phyloP scores from a whole-genome alignment of 2,113 vertebrate species.

The Mormyrus iriodes region DNA sequence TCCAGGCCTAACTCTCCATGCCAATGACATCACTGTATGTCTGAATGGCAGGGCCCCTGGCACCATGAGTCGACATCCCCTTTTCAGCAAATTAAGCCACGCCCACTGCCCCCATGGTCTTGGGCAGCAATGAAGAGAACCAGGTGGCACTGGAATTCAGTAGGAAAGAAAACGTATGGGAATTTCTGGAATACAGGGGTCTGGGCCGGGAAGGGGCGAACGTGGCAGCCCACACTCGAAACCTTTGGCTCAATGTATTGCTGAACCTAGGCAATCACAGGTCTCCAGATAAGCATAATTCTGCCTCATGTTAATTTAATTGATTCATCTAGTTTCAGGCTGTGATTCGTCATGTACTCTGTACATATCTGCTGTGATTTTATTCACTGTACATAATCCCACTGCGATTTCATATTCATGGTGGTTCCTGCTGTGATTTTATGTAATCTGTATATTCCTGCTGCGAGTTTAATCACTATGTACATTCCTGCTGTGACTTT shows the following conservation, averaged over 20 bases:
- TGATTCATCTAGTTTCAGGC: not conserved
- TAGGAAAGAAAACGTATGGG: not conserved
- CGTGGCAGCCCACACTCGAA: not conserved
- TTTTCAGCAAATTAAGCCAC: not conserved
- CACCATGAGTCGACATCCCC: not conserved
- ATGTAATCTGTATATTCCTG: not conserved
- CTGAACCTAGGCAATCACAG: not conserved
- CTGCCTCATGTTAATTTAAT: not conserved
- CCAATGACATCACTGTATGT: not conserved
- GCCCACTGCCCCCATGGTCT: not conserved
- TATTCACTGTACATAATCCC: not conserved
- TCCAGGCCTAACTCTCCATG: not conserved
- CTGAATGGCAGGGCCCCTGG: not conserved
- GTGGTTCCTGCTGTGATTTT: not conserved
- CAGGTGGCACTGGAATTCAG: not conserved
- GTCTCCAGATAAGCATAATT: not conserved
- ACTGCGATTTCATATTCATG: not conserved
- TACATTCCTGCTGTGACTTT: not conserved
- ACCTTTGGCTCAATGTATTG: not conserved
- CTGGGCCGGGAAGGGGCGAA: not conserved
- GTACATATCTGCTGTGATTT: not conserved
- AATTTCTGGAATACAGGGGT: not conserved
- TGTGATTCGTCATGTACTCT: not conserved
- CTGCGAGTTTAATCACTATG: not conserved
- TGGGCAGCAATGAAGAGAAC: not conserved